phyloP scores from a whole-genome alignment of 2,113 vertebrate genomes.

The Silurus asotus region DNA sequence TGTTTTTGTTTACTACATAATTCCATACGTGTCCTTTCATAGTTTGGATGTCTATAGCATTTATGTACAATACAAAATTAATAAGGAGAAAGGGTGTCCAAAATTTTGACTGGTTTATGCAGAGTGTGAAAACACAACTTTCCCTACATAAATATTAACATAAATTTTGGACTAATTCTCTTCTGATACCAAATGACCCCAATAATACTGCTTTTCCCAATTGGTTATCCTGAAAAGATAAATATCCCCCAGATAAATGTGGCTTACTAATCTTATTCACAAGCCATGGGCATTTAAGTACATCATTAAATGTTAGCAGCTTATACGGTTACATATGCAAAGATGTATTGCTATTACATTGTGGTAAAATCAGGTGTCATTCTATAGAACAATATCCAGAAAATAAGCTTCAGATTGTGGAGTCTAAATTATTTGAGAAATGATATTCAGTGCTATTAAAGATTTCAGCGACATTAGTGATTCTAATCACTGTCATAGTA shows the following conservation, averaged over 20 bases:
- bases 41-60: no score
- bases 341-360: background rate
- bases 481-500: background rate
- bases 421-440: background rate
- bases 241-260: background rate
- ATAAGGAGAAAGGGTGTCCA: no score
- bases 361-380: background rate
- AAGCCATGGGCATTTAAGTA: background rate
- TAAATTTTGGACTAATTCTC: background rate
- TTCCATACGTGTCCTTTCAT: no score
- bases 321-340: background rate
- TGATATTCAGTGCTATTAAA: background rate
- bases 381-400: background rate
- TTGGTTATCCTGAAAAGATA: background rate
- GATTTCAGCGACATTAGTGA: background rate
- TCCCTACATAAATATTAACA: background rate
- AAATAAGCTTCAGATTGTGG: background rate
- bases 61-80: no score
- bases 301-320: background rate
- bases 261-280: background rate
- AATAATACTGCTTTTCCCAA: background rate
- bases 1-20: no score
- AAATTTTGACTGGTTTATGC: background rate
- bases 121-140: background rate
- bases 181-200: background rate